Base-by-base conservation (phyloP, 2,888 invertebrate genomes). In the Abscondita cerata region DNA sequence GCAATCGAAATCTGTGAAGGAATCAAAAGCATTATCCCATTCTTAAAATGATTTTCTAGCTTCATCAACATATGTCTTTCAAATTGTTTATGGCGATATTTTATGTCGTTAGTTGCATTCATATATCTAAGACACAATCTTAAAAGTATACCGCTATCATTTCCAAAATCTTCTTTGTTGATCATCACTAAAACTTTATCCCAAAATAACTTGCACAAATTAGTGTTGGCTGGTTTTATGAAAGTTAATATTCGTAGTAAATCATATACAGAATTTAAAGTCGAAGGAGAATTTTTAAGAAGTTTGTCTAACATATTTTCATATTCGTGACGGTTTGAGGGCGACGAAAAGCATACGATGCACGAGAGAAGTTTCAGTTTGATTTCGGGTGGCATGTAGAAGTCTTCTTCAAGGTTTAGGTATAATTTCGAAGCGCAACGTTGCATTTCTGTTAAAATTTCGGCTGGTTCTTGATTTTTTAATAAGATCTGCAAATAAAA, bases 61-160 rank as follows among this genome's bases (percentile, higher is more conserved):
- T 80, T 67, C 25, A 77, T 72, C 15, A 80, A 73, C n/a, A 83
- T 65, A 36, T 71, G 67, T 11, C 76, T 78, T 68, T 86, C 86
- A 61, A 85, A 78, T 5, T 73, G 71, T n/a, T 70, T 67, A 67
- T 84, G 80, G 0, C 85, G 77, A 70, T 83, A 85, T 6, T 83
- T 81, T 1, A 85, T 70, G 70, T 84, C 83, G 54, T 81, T 82
- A 65, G 83, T 83, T 68, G 85, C 86, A 70, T 82, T 79, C 78
- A 85, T 81, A 68, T 86, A 86, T 58, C 82, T 82, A 56, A 82
- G 79, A 62, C 82, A 82, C 34, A 84, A 75, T 25, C 75, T 78
- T 31, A 64, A 18, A 6, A 82, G 60, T 38, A 83, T 69, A 47
- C 74, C 73, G 38, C 76, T 69, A n/a, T 72, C 62, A 25, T 72